Conservation (phyloP, 1,140 invertebrate species). For the Papilio polyxenes region DNA sequence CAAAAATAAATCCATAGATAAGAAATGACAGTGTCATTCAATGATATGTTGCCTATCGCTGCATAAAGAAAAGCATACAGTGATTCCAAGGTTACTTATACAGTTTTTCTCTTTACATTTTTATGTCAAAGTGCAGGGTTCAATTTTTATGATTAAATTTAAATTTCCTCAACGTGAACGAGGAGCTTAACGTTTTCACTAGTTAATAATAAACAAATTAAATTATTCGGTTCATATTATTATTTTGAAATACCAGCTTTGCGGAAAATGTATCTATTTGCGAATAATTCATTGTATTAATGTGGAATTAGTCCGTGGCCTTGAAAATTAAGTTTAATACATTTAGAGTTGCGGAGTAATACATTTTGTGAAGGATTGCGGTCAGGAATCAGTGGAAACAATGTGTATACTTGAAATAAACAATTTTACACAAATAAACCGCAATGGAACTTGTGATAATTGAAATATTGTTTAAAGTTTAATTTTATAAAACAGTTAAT, state of each 20-base stretch:
- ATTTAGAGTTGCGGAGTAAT: background rate
- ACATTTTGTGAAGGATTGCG: background rate
- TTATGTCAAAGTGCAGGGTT: too few relatives aligned
- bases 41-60: too few relatives aligned
- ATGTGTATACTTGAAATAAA: background rate
- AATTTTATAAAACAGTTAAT: too few relatives aligned
- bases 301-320: constrained; percentile 2
- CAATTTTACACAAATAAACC: constrained; percentile 12
- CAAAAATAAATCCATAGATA: too few relatives aligned
- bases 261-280: background rate
- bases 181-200: background rate
- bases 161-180: background rate
- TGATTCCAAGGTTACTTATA: too few relatives aligned
- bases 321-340: constrained; percentile 18
- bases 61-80: too few relatives aligned
- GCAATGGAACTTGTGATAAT: background rate
- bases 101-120: too few relatives aligned
- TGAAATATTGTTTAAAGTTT: background rate
- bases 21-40: too few relatives aligned
- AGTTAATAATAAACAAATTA: background rate
- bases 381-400: constrained; percentile 23
- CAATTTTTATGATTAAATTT: too few relatives aligned
- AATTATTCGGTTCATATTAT: background rate
- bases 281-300: background rate
- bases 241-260: background rate